These are phyloP conservation scores for Acanthopagrus latus DNA, from an alignment of 2,797 vertebrate species.

Conservation along the genomic window DNA sequence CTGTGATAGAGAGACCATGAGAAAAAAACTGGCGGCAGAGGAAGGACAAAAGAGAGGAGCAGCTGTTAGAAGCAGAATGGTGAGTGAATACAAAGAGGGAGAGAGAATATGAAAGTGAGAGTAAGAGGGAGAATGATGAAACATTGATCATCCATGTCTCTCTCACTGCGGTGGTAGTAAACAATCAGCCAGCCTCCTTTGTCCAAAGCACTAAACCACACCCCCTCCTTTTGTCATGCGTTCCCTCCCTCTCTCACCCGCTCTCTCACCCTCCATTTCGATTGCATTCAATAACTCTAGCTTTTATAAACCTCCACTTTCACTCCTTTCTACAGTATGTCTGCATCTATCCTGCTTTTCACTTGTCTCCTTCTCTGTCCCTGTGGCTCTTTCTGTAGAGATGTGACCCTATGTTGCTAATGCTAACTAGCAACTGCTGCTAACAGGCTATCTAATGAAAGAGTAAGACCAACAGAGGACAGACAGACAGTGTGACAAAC, in stretches of 20 bases:
- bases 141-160: conserved; percentile 52
- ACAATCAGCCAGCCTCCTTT: conserved; percentile 87
- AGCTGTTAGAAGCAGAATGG: conserved; percentile 6
- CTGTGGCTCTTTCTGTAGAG: conserved; percentile 2
- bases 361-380: background rate
- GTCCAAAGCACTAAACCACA: conserved; percentile 86
- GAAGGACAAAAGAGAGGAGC: background rate
- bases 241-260: conserved; percentile 57
- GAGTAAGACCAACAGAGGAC: conserved; percentile 7
- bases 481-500: background rate
- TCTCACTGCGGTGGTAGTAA: conserved; percentile 82
- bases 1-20: background rate
- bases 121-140: conserved; percentile 21
- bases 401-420: conserved; percentile 55
- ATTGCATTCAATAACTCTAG: conserved; percentile 1
- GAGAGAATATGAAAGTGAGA: conserved; percentile 13
- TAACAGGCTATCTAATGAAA: conserved; percentile 50
- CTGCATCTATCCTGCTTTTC: background rate
- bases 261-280: conserved; percentile 20
- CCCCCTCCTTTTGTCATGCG: conserved; percentile 86
- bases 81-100: conserved; percentile 6
- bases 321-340: background rate
- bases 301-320: conserved; percentile 15
- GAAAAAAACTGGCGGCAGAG: conserved; percentile 6
- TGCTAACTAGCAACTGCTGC: conserved; percentile 62